Conservation (phyloP, 1,140 invertebrate species). For the Drosophila nigromelanica region DNA sequence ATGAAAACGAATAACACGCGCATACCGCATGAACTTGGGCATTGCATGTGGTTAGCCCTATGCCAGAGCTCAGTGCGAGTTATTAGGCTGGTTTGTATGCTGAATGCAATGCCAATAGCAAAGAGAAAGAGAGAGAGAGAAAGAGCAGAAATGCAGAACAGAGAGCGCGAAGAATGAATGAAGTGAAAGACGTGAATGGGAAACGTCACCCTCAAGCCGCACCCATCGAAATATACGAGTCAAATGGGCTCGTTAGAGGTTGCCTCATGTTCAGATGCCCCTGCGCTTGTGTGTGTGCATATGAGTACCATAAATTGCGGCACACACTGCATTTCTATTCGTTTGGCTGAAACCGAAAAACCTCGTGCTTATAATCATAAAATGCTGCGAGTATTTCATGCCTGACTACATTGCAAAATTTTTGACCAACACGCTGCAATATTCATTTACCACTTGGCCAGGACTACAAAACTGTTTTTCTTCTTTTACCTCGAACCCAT, state of each 20-base stretch:
- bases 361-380: conserved; percentile 10
- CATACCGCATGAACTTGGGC: conserved; percentile 24
- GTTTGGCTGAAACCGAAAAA: not conserved
- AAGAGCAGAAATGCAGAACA: not conserved
- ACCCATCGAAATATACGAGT: conserved; percentile 27
- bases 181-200: conserved; percentile 67
- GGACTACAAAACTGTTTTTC: not conserved
- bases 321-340: conserved; percentile 7
- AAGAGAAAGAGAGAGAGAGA: conserved; percentile 4
- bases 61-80: not conserved
- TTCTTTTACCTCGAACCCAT: not conserved
- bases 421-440: not conserved
- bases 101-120: conserved; percentile 42
- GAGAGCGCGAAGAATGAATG: conserved; percentile 42
- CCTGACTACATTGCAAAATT: conserved; percentile 1
- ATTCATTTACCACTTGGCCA: conserved; percentile 1
- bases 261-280: conserved; percentile 25
- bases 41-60: conserved; percentile 3
- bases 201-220: conserved; percentile 19
- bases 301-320: conserved; percentile 50
- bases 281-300: conserved; percentile 30
- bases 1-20: conserved; percentile 36
- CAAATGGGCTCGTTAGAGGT: conserved; percentile 69
- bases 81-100: conserved; percentile 22
- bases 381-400: conserved; percentile 8